These are phyloP conservation scores for Toxotes chatareus DNA, from an alignment of 2,113 vertebrate genomes.

Conservation along the genomic window DNA sequence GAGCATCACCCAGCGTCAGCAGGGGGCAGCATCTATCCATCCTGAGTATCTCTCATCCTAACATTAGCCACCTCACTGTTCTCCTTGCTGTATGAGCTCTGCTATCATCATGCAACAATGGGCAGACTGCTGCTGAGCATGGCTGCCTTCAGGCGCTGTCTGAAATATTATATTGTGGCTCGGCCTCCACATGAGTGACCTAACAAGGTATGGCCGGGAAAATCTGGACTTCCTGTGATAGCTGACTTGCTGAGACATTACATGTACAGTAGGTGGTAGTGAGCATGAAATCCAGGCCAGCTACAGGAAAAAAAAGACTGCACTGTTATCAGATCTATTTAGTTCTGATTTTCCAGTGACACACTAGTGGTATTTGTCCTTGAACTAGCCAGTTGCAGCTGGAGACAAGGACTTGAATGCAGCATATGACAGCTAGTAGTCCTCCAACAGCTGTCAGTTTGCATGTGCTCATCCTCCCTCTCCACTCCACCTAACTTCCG, in stretches of 20 bases:
- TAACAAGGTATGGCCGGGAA: conserved; percentile 34
- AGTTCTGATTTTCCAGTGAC: neutral
- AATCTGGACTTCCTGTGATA: conserved; percentile 39
- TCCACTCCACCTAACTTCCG: neutral
- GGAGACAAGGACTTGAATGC: neutral
- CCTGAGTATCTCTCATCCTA: neutral
- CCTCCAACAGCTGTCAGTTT: conserved; percentile 16
- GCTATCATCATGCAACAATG: conserved; percentile 30
- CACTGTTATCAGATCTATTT: neutral
- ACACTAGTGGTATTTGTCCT: neutral
- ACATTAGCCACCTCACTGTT: conserved; percentile 13
- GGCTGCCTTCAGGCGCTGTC: conserved; percentile 45
- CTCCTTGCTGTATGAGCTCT: conserved; percentile 30
- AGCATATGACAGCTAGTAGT: neutral
- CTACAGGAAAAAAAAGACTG: neutral
- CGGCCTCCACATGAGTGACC: conserved; percentile 36
- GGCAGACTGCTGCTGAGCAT: conserved; percentile 49
- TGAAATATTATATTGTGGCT: conserved; percentile 46
- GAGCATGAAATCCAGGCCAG: neutral
- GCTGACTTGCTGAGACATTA: conserved; percentile 19
- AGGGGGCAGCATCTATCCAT: conserved; percentile 78
- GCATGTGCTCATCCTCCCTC: conserved; percentile 4
- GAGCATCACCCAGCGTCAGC: conserved; percentile 23
- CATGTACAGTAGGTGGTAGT: conserved; percentile 2
- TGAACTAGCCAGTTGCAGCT: neutral